Conservation (phyloP, 1,140 invertebrate genomes). For the Drosophila nigrodunni region DNA sequence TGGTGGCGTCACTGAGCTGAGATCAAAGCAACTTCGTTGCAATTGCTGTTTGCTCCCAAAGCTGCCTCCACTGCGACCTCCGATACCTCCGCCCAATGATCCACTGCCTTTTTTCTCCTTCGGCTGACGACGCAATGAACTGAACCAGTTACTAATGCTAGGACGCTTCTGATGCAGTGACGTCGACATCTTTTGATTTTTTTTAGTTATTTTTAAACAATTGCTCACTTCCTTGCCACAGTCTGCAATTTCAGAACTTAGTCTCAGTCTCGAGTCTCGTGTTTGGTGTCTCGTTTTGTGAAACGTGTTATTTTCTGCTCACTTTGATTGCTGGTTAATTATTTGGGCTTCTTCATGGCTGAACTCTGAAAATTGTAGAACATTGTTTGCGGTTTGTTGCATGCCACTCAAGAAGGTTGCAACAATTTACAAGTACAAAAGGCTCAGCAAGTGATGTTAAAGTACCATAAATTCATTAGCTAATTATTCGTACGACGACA, state of each 20-base stretch:
- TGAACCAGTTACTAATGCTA: constrained; percentile 91
- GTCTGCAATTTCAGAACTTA: not conserved
- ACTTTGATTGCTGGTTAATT: constrained; percentile 31
- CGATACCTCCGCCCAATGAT: constrained; percentile 23
- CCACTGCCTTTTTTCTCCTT: constrained; percentile 84
- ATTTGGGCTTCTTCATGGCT: constrained; percentile 53
- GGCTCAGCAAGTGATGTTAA: constrained; percentile 13
- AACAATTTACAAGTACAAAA: constrained; percentile 72
- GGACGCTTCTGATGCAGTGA: constrained; percentile 85
- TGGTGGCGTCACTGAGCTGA: constrained; percentile 39
- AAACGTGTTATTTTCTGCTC: constrained; percentile 32
- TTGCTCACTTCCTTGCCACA: constrained; percentile 56
- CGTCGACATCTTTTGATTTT: constrained; percentile 55
- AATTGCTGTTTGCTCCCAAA: constrained; percentile 78
- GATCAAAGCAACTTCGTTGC: constrained; percentile 82
- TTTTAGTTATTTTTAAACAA: constrained; percentile 23
- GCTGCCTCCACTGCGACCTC: constrained; percentile 40
- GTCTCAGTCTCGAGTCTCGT: constrained; percentile 23
- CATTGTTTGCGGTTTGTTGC: constrained; percentile 26
- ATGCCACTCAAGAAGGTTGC: constrained; percentile 5
- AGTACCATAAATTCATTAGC: constrained; percentile 54
- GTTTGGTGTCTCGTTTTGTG: constrained; percentile 6
- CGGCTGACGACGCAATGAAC: constrained; percentile 88
- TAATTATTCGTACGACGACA: constrained; percentile 49
- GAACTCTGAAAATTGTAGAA: constrained; percentile 57